These are phyloP conservation scores for Oxyteleia sp. DNA, from an alignment of 2,888 invertebrate genomes.

Conservation along the genomic window DNA sequence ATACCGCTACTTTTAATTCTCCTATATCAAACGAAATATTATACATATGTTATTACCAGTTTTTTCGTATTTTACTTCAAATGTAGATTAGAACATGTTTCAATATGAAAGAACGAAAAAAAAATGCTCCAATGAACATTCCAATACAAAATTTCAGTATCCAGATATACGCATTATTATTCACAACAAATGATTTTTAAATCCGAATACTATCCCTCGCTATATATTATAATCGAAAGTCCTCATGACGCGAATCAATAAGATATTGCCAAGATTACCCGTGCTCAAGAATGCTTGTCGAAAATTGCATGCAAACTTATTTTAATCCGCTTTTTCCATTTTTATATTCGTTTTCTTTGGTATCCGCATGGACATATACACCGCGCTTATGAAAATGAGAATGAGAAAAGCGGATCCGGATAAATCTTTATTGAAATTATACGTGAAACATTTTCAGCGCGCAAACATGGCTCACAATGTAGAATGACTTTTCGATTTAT, in stretches of 20 bases:
- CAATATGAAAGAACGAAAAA: too few relatives aligned
- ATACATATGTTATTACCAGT: too few relatives aligned
- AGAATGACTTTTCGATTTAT: conserved; percentile 22
- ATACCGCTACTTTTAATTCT: too few relatives aligned
- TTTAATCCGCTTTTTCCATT: conserved; percentile 50
- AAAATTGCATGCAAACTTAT: conserved; percentile 50
- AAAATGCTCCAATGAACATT: too few relatives aligned
- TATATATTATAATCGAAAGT: conserved; percentile 21
- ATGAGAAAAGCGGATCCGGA: conserved; percentile 50
- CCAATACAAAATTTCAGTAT: not conserved
- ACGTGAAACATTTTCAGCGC: conserved; percentile 9
- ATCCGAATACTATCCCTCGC: conserved; percentile 5
- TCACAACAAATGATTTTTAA: conserved; percentile 11
- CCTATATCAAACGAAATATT: too few relatives aligned
- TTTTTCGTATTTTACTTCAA: too few relatives aligned
- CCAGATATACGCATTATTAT: not conserved
- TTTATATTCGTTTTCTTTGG: conserved; percentile 31
- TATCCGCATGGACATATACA: conserved; percentile 21
- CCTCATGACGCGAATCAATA: conserved; percentile 35
- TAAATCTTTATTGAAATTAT: conserved; percentile 50
- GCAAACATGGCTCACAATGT: not conserved
- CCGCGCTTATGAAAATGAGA: conserved; percentile 42
- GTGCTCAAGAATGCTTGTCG: conserved; percentile 31
- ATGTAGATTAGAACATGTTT: too few relatives aligned
- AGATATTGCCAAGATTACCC: conserved; percentile 39